phyloP scores from a whole-genome alignment of 2,113 vertebrate genomes.

The Cyprinus carpio region DNA sequence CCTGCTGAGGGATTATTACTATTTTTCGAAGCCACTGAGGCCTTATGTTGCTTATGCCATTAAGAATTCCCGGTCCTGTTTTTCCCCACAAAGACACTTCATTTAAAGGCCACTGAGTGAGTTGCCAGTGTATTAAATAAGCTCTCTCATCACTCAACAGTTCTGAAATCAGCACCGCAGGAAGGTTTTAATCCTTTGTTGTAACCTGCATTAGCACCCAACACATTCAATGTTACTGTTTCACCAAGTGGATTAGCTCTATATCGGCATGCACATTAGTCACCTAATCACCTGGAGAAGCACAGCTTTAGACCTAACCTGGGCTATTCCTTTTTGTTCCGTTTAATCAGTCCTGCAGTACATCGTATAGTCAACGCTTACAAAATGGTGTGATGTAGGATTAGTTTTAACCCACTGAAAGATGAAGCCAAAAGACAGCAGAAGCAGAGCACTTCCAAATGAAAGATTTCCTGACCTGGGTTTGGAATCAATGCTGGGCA shows the following conservation, averaged over 20 bases:
- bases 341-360: neutral
- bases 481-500: neutral
- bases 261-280: conserved; percentile 27
- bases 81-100: neutral
- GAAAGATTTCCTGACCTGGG: conserved; percentile 60
- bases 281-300: conserved; percentile 23
- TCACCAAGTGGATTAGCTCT: conserved; percentile 37
- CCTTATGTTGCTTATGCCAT: conserved; percentile 23
- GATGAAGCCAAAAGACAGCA: conserved; percentile 32
- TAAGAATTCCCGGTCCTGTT: neutral
- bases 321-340: neutral
- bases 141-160: neutral
- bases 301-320: neutral
- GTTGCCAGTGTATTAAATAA: conserved; percentile 16
- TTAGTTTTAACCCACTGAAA: conserved; percentile 43
- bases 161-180: neutral
- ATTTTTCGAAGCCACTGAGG: conserved; percentile 62
- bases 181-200: neutral
- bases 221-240: neutral
- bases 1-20: conserved; percentile 59
- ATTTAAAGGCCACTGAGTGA: conserved; percentile 25
- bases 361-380: neutral
- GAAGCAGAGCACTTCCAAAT: conserved; percentile 48
- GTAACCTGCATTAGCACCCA: neutral
- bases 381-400: conserved; percentile 12